phyloP scores from a whole-genome alignment of 2,888 invertebrate genomes.

The Epicampocera succincta region DNA sequence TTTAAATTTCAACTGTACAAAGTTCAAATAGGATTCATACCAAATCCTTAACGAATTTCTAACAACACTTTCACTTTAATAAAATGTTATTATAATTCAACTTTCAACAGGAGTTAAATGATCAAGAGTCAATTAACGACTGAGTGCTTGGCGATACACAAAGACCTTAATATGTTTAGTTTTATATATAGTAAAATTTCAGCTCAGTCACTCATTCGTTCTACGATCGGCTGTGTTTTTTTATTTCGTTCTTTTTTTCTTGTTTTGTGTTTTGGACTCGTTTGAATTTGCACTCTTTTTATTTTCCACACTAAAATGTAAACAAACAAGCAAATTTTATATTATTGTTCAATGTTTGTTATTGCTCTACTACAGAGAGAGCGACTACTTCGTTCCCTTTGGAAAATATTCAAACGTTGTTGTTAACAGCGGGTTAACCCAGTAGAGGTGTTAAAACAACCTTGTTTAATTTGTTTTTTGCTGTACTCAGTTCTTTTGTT shows the following conservation, averaged over 20 bases:
- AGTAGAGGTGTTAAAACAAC: constrained; percentile 19
- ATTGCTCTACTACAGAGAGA: constrained; percentile 10
- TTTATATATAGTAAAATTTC: constrained; percentile 64
- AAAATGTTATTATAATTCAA: background rate
- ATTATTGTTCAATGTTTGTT: constrained; percentile 8
- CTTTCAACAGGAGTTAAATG: constrained; percentile 37
- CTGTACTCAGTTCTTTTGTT: constrained; percentile 12
- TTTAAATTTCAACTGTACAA: constrained; percentile 20
- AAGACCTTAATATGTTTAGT: constrained; percentile 61
- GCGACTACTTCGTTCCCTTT: constrained; percentile 4
- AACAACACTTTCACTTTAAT: constrained; percentile 40
- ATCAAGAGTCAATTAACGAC: constrained; percentile 62
- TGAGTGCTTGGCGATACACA: constrained; percentile 60
- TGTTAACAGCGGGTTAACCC: constrained; percentile 14
- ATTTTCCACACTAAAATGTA: constrained; percentile 29
- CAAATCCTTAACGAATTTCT: constrained; percentile 40
- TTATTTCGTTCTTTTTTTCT: constrained; percentile 25
- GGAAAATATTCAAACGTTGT: background rate
- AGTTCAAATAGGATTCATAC: constrained; percentile 36
- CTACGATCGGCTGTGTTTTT: constrained; percentile 33
- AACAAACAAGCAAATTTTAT: constrained; percentile 30
- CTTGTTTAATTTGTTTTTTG: constrained; percentile 21
- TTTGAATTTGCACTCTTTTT: constrained; percentile 27
- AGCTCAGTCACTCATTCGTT: constrained; percentile 45
- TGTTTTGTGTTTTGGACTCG: constrained; percentile 33